Evolutionary conservation across 1,140 invertebrate species (phyloP), one percentile per base, ranked within the genome.

Genomic region (Drosophila sturtevanti): DNA sequence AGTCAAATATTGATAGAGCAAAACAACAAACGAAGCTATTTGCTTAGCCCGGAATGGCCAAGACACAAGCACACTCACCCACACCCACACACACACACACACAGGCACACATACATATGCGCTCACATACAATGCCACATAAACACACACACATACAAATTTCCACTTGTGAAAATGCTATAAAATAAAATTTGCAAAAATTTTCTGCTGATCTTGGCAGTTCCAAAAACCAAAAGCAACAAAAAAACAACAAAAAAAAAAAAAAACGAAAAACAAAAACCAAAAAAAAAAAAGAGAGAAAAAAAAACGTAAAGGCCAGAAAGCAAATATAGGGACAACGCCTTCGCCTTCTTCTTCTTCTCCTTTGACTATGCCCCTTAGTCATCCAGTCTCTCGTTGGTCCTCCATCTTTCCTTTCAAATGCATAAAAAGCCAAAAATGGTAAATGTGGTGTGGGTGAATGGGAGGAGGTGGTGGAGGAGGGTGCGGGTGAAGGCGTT

Each of bases 101-200:
- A 64, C 44, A n/a, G n/a, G n/a, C n/a, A n/a, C 16, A 69, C 11
- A 41, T 14, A 60, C 16, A 62, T 12, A 51, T 1, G 14, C 34
- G 27, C 31, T 55, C 44, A 54, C 9, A 56, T 61, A 59, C 34
- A 62, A 5, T 68, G 35, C 55, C 31, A 48, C 14, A 22, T 11
- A 48, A 41, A 62, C 37, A 66, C 59, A 72, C 59, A 72, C 72
- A 69, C 74, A 86, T 79, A 81, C 68, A 75, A 86, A 75, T 87
- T 86, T 87, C 82, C 82, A 86, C 82, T 86, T 86, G 82, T 86
- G 82, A 86, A 86, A 86, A 86, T 86, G 82, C 79, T 82, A 86
- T 86, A 86, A 86, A 87, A 86, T 86, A 86, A 87, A 86, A 86
- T 86, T 86, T 87, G 82, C 82, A 86, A 86, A 87, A 79, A 86